These are phyloP conservation scores for Vanessa tameamea DNA, from an alignment of 1,140 invertebrate species.

Conservation along the genomic window DNA sequence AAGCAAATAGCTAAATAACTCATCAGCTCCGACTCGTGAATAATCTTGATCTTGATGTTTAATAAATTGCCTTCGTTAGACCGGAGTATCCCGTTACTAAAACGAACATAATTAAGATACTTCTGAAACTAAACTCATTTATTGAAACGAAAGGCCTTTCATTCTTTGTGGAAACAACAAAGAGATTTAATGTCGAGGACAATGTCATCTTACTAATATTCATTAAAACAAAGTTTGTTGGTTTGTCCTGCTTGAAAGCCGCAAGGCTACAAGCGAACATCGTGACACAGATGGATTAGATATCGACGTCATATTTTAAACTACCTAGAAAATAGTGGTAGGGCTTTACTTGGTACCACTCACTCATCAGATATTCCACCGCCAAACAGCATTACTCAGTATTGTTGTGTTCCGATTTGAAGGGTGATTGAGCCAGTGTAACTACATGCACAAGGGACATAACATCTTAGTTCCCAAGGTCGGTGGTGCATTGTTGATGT, in stretches of 20 bases:
- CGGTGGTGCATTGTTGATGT: too few relatives aligned
- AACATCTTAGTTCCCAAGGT: too few relatives aligned
- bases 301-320: too few relatives aligned
- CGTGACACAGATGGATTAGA: too few relatives aligned
- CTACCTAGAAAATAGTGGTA: too few relatives aligned
- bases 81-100: slow-evolving; percentile 22
- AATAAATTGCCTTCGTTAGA: slow-evolving; percentile 23
- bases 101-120: slow-evolving; percentile 30
- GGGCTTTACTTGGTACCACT: too few relatives aligned
- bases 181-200: background rate
- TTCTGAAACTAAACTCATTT: slow-evolving; percentile 22
- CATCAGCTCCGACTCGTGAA: slow-evolving; percentile 13
- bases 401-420: too few relatives aligned
- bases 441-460: too few relatives aligned
- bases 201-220: slow-evolving; percentile 1
- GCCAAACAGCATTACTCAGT: too few relatives aligned
- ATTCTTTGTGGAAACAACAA: background rate
- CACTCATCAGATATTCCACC: too few relatives aligned
- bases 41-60: slow-evolving; percentile 19
- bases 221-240: background rate
- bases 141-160: slow-evolving; percentile 19
- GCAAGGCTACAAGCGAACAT: background rate
- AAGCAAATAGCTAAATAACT: slow-evolving; percentile 1
- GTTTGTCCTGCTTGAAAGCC: background rate
- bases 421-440: too few relatives aligned